A percentile compares a stretch with the other conserved stretches of the same genome.
Evolutionary conservation across 92 coral and sea anemone species (phyloP).

Genomic region (Hydrozoanthus gracilis): DNA sequence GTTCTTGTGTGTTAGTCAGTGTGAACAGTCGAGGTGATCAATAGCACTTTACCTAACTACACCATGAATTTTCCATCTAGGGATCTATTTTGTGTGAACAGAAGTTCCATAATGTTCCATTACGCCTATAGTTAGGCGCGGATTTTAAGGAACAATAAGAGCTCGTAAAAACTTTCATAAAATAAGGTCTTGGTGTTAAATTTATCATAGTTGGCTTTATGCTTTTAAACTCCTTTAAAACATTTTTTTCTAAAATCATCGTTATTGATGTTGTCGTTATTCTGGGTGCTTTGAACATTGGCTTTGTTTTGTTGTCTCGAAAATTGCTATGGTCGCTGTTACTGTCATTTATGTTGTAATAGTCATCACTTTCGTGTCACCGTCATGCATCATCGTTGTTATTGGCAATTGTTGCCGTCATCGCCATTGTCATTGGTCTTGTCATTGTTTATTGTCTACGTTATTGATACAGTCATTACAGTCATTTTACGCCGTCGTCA

Average conservation of each 20-base stretch:
- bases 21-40: no score
- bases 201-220: neutral
- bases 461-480: neutral
- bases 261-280: neutral
- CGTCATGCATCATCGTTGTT: neutral
- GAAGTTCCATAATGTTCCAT: neutral
- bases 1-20: neutral
- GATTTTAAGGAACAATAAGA: neutral
- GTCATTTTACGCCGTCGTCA: neutral
- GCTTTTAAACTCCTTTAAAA: neutral
- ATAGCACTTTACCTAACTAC: no score
- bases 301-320: neutral
- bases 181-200: neutral
- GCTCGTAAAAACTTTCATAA: neutral
- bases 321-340: neutral
- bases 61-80: no score
- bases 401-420: no score
- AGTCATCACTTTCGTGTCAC: neutral
- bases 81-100: no score
- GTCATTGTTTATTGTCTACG: neutral
- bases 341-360: neutral
- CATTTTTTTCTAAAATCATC: neutral
- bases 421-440: no score
- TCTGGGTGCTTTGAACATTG: neutral
- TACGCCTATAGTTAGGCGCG: neutral